Base-by-base conservation (phyloP, 2,888 invertebrate genomes). In the Parapristionchus giblindavisi region DNA sequence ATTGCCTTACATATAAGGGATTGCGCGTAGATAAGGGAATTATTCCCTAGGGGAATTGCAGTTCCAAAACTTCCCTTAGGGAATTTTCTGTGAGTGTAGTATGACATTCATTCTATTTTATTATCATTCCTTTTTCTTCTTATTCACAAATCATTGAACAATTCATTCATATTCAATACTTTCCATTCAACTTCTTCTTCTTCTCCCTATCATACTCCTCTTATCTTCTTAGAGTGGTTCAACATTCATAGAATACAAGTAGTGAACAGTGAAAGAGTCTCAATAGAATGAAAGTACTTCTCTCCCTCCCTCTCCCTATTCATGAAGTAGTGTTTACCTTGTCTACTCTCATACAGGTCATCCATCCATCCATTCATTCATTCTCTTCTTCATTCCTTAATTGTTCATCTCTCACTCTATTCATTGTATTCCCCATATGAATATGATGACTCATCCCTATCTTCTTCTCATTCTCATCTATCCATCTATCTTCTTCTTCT, bases 401-500 rank as follows among this genome's bases (percentile, higher is more conserved):
- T 52, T 5, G 21, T 6, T 34, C n/a, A 11, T 61, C 21, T 51
- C 51, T 51, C 1, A 6, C 21, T 21, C 21, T n/a, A 27, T 60
- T 24, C 0, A 3, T 60, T 17, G 21, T 17, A 27, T 3, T 24
- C 27, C 21, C 21, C 60, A 24, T 27, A 60, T 60, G n/a, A 17
- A 27, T 60, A n/a, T 60, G n/a, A 17, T 32, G 1, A 14, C 27
- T n/a, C 24, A 24, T 17, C n/a, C n/a, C 66, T 66, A 34, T 21
- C 66, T 38, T 66, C 27, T 48, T 32, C 40, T 48, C 48, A 38
- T 51, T 54, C 54, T 68, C 68, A 38, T 68, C 68, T 52, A 14
- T 51, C 68, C 36, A 52, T 68, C 68, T 40, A 34, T 68, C 68
- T 68, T 54, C 54, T 32, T 68, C 68, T 52, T 52, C 51, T 52